phyloP scores from a whole-genome alignment of 2,113 vertebrate genomes.

The Archilochus colubris region DNA sequence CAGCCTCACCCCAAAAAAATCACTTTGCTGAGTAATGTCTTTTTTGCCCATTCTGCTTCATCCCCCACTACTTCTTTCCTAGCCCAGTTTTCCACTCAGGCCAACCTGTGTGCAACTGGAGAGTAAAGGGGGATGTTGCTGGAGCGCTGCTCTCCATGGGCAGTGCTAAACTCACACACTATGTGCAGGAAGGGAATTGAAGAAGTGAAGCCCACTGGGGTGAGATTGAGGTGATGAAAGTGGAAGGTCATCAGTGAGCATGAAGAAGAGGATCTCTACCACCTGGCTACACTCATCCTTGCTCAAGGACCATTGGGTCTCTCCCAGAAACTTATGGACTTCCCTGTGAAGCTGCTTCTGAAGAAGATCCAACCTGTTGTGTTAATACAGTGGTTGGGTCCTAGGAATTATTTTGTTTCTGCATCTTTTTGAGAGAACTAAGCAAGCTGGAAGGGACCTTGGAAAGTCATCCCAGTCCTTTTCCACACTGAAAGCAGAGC shows the following conservation, averaged over 20 bases:
- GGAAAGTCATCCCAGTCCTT: neutral
- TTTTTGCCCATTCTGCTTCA: neutral
- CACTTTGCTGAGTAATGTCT: neutral
- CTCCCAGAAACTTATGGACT: neutral
- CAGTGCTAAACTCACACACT: neutral
- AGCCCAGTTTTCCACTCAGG: neutral
- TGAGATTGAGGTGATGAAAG: neutral
- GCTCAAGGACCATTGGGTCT: neutral
- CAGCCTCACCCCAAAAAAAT: neutral
- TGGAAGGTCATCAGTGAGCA: neutral
- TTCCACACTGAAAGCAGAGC: neutral
- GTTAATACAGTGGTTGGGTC: neutral
- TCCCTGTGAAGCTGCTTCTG: neutral
- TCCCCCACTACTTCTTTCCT: neutral
- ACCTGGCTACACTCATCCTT: neutral
- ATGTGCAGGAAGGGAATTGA: neutral
- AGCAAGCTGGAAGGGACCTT: neutral
- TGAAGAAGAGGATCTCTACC: neutral
- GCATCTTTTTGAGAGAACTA: neutral
- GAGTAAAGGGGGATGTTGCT: neutral
- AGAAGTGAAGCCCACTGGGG: neutral
- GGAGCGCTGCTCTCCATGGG: fast-evolving
- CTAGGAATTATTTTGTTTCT: neutral
- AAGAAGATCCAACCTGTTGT: neutral
- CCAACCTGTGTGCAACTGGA: neutral